These are phyloP conservation scores for Eublepharis macularius DNA, from an alignment of 2,113 vertebrate genomes.

Conservation along the genomic window DNA sequence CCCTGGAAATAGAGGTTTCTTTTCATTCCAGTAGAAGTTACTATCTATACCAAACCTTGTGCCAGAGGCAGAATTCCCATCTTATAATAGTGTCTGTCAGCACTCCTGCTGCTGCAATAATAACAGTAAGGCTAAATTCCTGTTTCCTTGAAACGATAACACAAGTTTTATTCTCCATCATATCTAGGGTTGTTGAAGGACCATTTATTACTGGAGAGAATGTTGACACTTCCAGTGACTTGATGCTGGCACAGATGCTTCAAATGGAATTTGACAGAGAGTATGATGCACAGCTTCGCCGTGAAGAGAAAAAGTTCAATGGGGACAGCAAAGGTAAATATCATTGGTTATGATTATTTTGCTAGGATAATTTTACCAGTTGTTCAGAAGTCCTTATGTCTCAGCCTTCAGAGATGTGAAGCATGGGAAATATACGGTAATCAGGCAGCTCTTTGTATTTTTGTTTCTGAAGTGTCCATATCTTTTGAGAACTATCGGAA, in stretches of 20 bases:
- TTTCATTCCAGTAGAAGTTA: no score
- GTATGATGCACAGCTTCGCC: slow-evolving; percentile 90
- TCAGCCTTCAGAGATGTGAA: neutral
- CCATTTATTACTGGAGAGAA: slow-evolving; percentile 77
- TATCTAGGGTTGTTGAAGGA: slow-evolving; percentile 75
- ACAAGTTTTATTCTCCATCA: slow-evolving; percentile 21
- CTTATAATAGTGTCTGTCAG: neutral
- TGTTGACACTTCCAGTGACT: slow-evolving; percentile 88
- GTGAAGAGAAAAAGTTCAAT: slow-evolving; percentile 96
- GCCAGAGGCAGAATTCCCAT: no score
- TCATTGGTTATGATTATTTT: neutral
- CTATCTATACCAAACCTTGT: no score
- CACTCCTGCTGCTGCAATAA: no score
- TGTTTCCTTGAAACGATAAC: neutral
- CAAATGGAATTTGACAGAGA: slow-evolving; percentile 98
- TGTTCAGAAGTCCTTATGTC: neutral
- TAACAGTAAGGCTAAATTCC: neutral
- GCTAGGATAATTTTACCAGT: neutral
- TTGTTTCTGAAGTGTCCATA: slow-evolving; percentile 87
- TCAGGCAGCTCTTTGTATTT: slow-evolving; percentile 3
- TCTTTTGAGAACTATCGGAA: slow-evolving; percentile 98
- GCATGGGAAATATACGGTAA: slow-evolving; percentile 2
- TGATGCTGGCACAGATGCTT: slow-evolving; percentile 96
- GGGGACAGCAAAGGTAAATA: slow-evolving; percentile 94
- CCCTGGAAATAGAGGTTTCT: no score